These are phyloP conservation scores for Elaphurus davidianus DNA, from an alignment of 2,113 vertebrate species.

Conservation along the genomic window DNA sequence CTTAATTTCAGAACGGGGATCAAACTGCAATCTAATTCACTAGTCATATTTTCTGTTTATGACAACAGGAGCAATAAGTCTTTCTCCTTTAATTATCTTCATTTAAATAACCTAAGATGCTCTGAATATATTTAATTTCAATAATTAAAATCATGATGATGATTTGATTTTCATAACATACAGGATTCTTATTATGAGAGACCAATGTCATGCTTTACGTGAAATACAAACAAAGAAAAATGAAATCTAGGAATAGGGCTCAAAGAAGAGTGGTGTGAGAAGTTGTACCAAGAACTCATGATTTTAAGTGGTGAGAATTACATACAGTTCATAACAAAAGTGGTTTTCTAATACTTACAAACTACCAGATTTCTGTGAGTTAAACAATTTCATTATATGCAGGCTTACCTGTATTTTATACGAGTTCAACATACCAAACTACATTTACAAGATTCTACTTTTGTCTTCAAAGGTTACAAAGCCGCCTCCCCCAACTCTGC, in stretches of 20 bases:
- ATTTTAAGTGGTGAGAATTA: background rate
- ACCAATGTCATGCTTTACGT: background rate
- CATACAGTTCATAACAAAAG: background rate
- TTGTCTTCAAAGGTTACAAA: background rate
- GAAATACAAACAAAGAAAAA: background rate
- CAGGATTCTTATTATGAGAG: slow-evolving; percentile 21
- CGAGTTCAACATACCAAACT: background rate
- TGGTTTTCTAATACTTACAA: background rate
- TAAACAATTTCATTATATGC: background rate
- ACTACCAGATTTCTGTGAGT: background rate
- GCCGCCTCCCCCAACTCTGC: background rate
- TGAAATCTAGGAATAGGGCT: background rate
- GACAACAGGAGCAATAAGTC: background rate
- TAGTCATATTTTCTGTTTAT: background rate
- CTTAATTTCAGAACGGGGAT: background rate
- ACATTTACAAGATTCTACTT: background rate
- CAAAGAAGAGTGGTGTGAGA: background rate
- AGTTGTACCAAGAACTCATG: background rate
- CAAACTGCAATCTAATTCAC: background rate
- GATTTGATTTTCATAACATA: background rate
- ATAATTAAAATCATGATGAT: background rate
- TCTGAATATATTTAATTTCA: slow-evolving; percentile 17
- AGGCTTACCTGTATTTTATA: background rate
- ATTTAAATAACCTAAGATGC: slow-evolving; percentile 17
- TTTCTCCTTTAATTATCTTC: background rate